Evolutionary conservation across 2,797 vertebrate species (phyloP).

Genomic region (Iguana delicatissima): DNA sequence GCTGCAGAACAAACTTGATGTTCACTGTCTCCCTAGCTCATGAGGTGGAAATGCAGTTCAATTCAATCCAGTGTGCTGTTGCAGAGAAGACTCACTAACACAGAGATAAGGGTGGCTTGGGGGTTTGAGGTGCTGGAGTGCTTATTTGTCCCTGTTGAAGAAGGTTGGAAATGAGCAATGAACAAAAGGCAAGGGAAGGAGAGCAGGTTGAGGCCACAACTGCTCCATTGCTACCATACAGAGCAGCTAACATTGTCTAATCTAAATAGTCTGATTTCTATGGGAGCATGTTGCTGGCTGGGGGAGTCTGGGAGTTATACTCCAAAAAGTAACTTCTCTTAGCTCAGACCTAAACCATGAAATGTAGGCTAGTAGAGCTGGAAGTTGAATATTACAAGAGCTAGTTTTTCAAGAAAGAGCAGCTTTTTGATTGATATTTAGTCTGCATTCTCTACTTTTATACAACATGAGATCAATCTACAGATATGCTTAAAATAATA

Average conservation of each 20-base stretch:
- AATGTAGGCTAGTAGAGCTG: neutral
- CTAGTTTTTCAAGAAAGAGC: neutral
- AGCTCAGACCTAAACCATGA: neutral
- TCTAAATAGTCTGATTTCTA: neutral
- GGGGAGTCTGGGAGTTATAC: neutral
- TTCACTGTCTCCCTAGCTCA: neutral
- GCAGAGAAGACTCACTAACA: fast-evolving
- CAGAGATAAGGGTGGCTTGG: neutral
- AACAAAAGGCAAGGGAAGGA: neutral
- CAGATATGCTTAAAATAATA: neutral
- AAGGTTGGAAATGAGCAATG: neutral
- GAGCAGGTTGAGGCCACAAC: too few species aligned
- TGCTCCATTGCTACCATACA: too few species aligned
- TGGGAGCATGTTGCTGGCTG: neutral
- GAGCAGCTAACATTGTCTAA: too few species aligned
- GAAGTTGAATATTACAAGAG: too few species aligned
- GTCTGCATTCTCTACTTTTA: neutral
- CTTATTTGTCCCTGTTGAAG: neutral
- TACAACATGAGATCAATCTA: neutral
- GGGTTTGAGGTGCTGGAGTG: neutral
- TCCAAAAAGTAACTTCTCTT: neutral
- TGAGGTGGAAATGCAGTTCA: fast-evolving
- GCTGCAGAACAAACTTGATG: fast-evolving
- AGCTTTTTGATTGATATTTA: neutral
- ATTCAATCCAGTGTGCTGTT: fast-evolving